phyloP scores from a whole-genome alignment of 1,140 invertebrate species.

The Drosophila melanogaster region DNA sequence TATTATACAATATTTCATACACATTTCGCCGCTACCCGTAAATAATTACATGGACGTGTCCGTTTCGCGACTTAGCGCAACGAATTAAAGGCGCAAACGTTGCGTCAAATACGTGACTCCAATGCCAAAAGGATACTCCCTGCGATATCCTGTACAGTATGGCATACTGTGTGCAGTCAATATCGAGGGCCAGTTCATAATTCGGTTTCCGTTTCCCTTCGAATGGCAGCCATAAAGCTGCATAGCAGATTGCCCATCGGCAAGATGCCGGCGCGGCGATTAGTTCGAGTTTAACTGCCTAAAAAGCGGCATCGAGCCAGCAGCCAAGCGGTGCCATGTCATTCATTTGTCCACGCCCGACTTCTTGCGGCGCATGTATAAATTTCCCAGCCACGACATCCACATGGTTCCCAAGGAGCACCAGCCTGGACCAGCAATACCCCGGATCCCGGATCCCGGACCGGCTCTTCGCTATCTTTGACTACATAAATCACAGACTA shows the following conservation, averaged over 20 bases:
- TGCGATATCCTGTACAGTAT: conserved; percentile 1
- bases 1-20: conserved; percentile 76
- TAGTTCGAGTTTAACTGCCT: conserved; percentile 78
- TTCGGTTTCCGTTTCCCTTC: conserved; percentile 53
- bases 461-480: conserved; percentile 72
- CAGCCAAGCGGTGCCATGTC: conserved; percentile 68
- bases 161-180: conserved; percentile 53
- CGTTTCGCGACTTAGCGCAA: conserved; percentile 54
- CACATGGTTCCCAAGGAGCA: conserved; percentile 32
- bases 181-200: conserved; percentile 69
- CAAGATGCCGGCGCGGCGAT: conserved; percentile 68
- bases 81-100: conserved; percentile 79
- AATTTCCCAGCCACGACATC: conserved; percentile 70
- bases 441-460: conserved; percentile 32
- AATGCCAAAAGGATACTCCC: conserved; percentile 55
- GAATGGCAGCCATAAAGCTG: conserved; percentile 75
- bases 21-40: conserved; percentile 63
- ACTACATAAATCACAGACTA: conserved; percentile 83
- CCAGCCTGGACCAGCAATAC: neutral
- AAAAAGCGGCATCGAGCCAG: conserved; percentile 46
- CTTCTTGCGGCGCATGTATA: conserved; percentile 76
- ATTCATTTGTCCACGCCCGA: conserved; percentile 81
- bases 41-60: conserved; percentile 79
- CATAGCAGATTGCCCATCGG: conserved; percentile 65
- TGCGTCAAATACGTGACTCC: conserved; percentile 81